Conservation (phyloP, 1,140 invertebrate genomes). For the Hypothenemus hampei region DNA sequence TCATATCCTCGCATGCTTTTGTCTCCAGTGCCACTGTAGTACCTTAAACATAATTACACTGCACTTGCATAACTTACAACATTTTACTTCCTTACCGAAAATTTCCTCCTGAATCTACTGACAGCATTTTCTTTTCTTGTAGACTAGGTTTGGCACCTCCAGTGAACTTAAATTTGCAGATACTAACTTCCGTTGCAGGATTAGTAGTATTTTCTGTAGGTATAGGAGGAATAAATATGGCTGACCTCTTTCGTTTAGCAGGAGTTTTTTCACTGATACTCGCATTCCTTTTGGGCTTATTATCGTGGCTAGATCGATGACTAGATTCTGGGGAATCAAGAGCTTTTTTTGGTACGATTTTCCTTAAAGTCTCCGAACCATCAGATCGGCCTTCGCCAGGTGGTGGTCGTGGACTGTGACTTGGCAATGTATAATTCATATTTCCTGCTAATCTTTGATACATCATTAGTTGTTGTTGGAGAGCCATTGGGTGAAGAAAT, state of each 20-base stretch:
- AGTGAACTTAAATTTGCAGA: slow-evolving; percentile 90
- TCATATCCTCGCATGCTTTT: slow-evolving; percentile 73
- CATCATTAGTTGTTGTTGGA: slow-evolving; percentile 66
- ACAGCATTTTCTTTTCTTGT: slow-evolving; percentile 87
- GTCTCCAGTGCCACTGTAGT: slow-evolving; percentile 70
- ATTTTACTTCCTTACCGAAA: slow-evolving; percentile 57
- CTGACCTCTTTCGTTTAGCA: slow-evolving; percentile 69
- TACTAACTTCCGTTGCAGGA: slow-evolving; percentile 76
- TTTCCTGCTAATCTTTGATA: slow-evolving; percentile 64
- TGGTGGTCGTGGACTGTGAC: slow-evolving; percentile 31
- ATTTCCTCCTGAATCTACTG: slow-evolving; percentile 79
- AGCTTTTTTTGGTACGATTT: slow-evolving; percentile 36
- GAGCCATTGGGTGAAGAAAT: slow-evolving; percentile 65
- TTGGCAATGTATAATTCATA: slow-evolving; percentile 41
- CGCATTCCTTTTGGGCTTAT: slow-evolving; percentile 46
- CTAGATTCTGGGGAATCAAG: slow-evolving; percentile 35
- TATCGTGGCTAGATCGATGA: slow-evolving; percentile 35
- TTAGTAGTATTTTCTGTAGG: slow-evolving; percentile 65
- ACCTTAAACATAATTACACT: slow-evolving; percentile 50
- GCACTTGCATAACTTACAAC: too few species aligned
- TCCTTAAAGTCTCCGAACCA: slow-evolving; percentile 27
- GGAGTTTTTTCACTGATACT: slow-evolving; percentile 48
- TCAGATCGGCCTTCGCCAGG: slow-evolving; percentile 18
- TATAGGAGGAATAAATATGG: slow-evolving; percentile 76
- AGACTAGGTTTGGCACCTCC: slow-evolving; percentile 80